Evolutionary conservation across 53 echinoderm and acorn worm species (phyloP), one percentile per base, ranked within the genome.

Genomic region (Henricia sp.): DNA sequence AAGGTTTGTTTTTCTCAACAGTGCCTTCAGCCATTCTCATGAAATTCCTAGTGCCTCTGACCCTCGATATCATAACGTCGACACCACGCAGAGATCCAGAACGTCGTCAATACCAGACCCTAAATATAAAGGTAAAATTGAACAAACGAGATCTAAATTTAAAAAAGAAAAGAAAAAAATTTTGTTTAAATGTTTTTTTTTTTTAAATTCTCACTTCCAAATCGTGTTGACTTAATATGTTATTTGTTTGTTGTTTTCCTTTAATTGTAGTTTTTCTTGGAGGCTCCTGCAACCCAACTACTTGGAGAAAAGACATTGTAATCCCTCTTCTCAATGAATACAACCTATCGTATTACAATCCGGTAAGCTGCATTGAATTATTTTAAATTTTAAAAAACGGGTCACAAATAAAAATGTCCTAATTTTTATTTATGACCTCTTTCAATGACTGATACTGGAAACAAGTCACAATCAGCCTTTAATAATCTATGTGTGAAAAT

Each of bases 281-380:
- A 72, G 96, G 96, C 43, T 93, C 96, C 1, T 96, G 96, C 50
- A 96, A 96, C 50, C 96, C 96, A 3, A 96, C 96, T 8, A 93
- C 96, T 13, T 96, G 96, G 96, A 77, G 96, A 34, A 83, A 78
- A 84, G 96, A 96, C 65, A 86, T 91, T 30, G 96, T 93, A 35
- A 96, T 96, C 12, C 96, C 96, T 43, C 55, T 86, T 20, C 89
- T 96, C 63, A 93, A 96, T 68, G 74, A 91, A 42, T 89, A 91
- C 78, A 89, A 86, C 84, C 82, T 96, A 16, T 89, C 96, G 23
- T 96, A 83, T 63, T 96, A 96, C 40, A 95, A 95, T 38, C 96
- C 96, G 20, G 96, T 96, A 76, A 89, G 96, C 29, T 10, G 4
- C 8, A 62, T 62, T 4, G 4, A 29, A 3, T 33, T 29, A 29